Evolutionary conservation across 2,797 vertebrate species (phyloP), one percentile per base, ranked within the genome.

Genomic region (Xenops minutus): DNA sequence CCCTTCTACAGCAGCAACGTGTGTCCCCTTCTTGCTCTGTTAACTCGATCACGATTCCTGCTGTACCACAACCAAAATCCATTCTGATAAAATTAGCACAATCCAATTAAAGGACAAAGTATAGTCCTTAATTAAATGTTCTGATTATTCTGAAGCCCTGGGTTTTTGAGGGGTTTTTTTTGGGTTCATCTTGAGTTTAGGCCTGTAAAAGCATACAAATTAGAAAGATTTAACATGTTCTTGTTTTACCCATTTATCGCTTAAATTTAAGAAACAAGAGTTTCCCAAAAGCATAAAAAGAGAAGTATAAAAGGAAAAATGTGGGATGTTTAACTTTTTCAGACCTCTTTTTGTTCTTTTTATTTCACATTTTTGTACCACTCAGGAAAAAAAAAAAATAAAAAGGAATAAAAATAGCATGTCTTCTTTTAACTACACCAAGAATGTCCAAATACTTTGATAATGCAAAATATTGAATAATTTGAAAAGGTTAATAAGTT

Each of bases 51-150:
- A 63, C 73, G 69, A 37, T 39, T 93, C 81, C 85, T 84, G 43
- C 67, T 72, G 39, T 3, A 54, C 21, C 2, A 0, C 66, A 77
- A 92, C 46, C 63, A 84, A 91, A 88, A 95, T 94, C 95, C 73
- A 95, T 95, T 76, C 81, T 82, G 75, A 97, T 94, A 96, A 94
- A 96, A 97, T 95, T 96, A 97, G 81, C 84, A 64, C 81, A 92
- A 94, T 95, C 34, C 75, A 93, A 96, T 97, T 95, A 97, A 88
- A 81, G 73, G 89, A 85, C 78, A 87, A 91, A 92, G 61, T 69
- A 64, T 23, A 88, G 89, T 54, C 51, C 74, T 94, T 97, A 97
- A 97, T 97, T 96, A 95, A 96, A 95, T 91, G 84, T 92, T 94
- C 92, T 94, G 79, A 91, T 93, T 86, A 89, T 91, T 95, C 59